These are phyloP conservation scores for Vanessa cardui DNA, from an alignment of 2,888 invertebrate genomes.

Conservation along the genomic window DNA sequence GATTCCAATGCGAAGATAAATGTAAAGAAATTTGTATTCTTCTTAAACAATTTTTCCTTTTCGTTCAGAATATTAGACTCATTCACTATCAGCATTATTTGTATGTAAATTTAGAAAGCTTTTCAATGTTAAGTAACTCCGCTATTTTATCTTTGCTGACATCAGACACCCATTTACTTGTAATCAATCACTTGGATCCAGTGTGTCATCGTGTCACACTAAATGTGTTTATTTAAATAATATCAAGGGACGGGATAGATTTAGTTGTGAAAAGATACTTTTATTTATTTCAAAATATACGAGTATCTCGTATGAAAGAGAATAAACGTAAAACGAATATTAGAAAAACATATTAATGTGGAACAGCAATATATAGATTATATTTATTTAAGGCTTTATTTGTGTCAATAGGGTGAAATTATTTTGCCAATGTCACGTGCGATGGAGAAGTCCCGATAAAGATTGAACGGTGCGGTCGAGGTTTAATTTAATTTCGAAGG, in stretches of 20 bases:
- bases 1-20: too few relatives aligned
- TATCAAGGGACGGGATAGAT: background rate
- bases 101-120: constrained; percentile 10
- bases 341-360: too few relatives aligned
- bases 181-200: constrained; percentile 21
- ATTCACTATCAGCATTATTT: constrained; percentile 2
- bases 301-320: background rate
- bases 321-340: background rate
- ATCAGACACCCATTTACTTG: constrained; percentile 12
- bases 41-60: background rate
- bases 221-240: background rate
- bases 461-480: too few relatives aligned
- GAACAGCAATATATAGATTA: too few relatives aligned
- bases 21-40: background rate
- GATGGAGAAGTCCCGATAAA: too few relatives aligned
- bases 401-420: too few relatives aligned
- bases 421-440: too few relatives aligned
- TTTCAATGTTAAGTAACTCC: constrained; percentile 10
- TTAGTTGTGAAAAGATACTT: background rate
- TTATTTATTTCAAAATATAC: background rate
- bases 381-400: too few relatives aligned
- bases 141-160: constrained; percentile 4
- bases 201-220: constrained; percentile 2
- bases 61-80: background rate
- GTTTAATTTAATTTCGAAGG: too few relatives aligned